Base-by-base conservation (phyloP, 2,113 vertebrate species). In the Ictidomys tridecemlineatus region DNA sequence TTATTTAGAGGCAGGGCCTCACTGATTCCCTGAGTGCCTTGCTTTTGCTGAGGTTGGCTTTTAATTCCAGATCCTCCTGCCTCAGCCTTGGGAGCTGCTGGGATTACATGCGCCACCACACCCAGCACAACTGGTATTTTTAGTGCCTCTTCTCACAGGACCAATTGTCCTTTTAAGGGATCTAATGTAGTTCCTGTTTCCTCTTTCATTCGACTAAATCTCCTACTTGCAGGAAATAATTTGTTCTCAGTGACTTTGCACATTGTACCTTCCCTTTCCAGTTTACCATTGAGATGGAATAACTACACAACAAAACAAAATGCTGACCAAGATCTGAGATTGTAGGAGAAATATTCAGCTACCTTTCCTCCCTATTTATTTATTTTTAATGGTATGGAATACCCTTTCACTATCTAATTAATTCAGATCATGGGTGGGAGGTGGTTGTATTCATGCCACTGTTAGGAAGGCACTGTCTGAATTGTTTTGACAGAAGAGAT, bases 131-230 rank as follows among this genome's bases (percentile, higher is more conserved):
- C 8, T 10, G 4, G 9, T 22, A 77, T 61, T 61, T 34, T 63
- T 84, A 7, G 11, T 12, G 18, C 37, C 18, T 63, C 17, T 85
- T 84, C 42, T 73, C 5, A 0, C 12, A 92, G 34, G 17, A 4
- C 8, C 37, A 39, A 18, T 20, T 53, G 45, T 53, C 51, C 56
- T 70, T 56, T 67, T 37, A 72, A 18, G 92, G n/a, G 20, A 76
- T 56, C 65, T 51, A 93, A 61, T 51, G 61, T 78, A 42, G 73
- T 88, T 95, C 87, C 76, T 74, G 30, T 70, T 83, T 96, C 53
- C 12, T n/a, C n/a, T 89, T 90, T 18, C 20, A 82, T 85, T 39
- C 58, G 42, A 85, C 42, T 56, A 72, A 90, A 82, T 72, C 53
- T 32, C n/a, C 9, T 48, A 91, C 53, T 28, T 48, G 42, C n/a